Evolutionary conservation across 2,797 vertebrate genomes (phyloP).

Genomic region (Mormyrops attenuatus): DNA sequence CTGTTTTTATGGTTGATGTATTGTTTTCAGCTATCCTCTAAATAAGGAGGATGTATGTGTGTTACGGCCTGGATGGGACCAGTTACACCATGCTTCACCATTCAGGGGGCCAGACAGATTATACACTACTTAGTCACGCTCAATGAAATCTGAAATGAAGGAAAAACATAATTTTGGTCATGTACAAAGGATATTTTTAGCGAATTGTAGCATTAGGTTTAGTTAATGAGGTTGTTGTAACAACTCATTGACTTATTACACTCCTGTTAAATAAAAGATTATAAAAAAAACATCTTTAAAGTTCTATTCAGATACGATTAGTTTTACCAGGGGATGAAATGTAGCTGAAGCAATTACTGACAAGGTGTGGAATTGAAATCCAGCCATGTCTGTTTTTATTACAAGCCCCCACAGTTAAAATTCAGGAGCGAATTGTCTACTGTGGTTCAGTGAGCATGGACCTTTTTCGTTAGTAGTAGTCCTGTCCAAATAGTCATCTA

Average conservation of each 20-base stretch:
- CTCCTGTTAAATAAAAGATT: background rate
- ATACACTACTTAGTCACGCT: background rate
- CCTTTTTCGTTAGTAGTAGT: background rate
- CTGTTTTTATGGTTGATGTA: background rate
- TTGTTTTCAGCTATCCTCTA: background rate
- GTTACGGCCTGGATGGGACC: background rate
- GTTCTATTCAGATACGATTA: background rate
- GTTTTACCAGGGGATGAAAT: background rate
- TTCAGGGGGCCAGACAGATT: background rate
- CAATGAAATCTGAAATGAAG: background rate
- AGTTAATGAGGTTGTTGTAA: background rate
- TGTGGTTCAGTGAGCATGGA: background rate
- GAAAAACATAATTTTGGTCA: background rate
- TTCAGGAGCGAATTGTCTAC: background rate
- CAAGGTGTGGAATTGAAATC: background rate
- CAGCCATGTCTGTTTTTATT: background rate
- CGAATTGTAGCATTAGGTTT: background rate
- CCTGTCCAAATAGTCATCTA: background rate
- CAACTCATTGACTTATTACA: background rate
- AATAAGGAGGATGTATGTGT: background rate
- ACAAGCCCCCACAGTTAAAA: background rate
- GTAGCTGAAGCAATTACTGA: background rate
- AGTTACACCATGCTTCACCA: background rate
- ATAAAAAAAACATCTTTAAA: background rate
- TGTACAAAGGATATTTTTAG: background rate